These are phyloP conservation scores for Gopherus flavomarginatus DNA, from an alignment of 2,113 vertebrate genomes.

Conservation along the genomic window DNA sequence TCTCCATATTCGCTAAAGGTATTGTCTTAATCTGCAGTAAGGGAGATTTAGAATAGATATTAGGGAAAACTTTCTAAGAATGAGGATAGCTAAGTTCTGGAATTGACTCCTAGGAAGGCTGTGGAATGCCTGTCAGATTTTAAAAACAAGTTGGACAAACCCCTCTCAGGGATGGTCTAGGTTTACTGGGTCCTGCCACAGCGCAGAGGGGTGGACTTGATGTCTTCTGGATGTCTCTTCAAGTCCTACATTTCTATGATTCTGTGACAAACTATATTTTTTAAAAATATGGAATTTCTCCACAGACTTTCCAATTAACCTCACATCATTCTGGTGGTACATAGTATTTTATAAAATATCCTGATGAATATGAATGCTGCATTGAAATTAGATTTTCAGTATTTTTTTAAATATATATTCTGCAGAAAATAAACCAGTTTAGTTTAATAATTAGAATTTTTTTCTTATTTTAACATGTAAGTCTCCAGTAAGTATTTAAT, in stretches of 20 bases:
- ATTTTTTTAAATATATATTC: background rate
- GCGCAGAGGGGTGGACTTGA: background rate
- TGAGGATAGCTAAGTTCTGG: background rate
- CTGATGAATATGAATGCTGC: background rate
- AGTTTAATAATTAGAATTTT: background rate
- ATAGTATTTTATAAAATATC: constrained; percentile 14
- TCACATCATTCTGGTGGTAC: background rate
- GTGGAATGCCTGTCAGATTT: background rate
- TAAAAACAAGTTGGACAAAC: background rate
- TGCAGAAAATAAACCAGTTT: background rate
- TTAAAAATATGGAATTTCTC: constrained; percentile 57
- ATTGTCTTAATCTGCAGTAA: background rate
- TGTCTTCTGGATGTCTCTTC: background rate
- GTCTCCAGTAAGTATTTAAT: background rate
- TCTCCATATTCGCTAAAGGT: background rate
- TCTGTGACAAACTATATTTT: constrained; percentile 43
- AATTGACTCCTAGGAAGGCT: background rate
- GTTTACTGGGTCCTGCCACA: background rate
- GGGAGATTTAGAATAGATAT: background rate
- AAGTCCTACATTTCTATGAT: background rate
- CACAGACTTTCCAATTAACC: constrained; percentile 1
- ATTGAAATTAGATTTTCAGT: background rate
- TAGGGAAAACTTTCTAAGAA: background rate
- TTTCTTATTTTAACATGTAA: background rate
- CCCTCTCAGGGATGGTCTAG: background rate